Conservation (phyloP, 2,113 vertebrate species). For the Eubucco bourcierii region DNA sequence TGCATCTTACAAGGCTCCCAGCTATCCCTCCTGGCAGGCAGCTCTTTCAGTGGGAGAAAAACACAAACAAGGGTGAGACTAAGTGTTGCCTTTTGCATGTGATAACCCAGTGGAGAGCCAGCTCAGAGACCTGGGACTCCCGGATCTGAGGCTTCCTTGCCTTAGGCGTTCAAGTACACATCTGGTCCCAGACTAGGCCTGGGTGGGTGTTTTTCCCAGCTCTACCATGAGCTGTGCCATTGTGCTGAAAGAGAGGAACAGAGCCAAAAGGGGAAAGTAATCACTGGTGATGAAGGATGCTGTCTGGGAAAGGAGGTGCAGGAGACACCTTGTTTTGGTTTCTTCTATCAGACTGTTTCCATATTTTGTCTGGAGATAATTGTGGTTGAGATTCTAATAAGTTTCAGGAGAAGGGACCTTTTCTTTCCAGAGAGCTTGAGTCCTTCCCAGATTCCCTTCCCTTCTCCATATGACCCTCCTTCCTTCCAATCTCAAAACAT, state of each 20-base stretch:
- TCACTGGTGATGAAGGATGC: slow-evolving; percentile 51
- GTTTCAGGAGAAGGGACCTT: neutral
- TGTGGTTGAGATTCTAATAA: neutral
- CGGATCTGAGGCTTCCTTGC: neutral
- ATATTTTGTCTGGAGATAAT: neutral
- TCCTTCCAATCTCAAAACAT: neutral
- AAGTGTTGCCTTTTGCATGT: neutral
- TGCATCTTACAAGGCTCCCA: neutral
- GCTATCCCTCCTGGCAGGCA: neutral
- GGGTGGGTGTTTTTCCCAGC: slow-evolving; percentile 1
- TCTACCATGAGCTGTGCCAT: neutral
- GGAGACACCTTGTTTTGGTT: slow-evolving; percentile 52
- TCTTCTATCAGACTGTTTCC: slow-evolving; percentile 5
- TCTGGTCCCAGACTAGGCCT: neutral
- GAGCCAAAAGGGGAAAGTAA: neutral
- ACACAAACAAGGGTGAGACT: neutral
- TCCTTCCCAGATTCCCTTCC: neutral
- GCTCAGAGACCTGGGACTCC: neutral
- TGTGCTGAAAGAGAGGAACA: slow-evolving; percentile 17
- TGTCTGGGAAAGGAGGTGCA: slow-evolving; percentile 52
- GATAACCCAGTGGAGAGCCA: neutral
- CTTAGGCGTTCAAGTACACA: neutral
- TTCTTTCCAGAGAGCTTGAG: neutral
- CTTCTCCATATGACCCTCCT: neutral
- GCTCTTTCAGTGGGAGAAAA: neutral